These are phyloP conservation scores for Engraulis encrasicolus DNA, from an alignment of 2,113 vertebrate genomes.

Conservation along the genomic window DNA sequence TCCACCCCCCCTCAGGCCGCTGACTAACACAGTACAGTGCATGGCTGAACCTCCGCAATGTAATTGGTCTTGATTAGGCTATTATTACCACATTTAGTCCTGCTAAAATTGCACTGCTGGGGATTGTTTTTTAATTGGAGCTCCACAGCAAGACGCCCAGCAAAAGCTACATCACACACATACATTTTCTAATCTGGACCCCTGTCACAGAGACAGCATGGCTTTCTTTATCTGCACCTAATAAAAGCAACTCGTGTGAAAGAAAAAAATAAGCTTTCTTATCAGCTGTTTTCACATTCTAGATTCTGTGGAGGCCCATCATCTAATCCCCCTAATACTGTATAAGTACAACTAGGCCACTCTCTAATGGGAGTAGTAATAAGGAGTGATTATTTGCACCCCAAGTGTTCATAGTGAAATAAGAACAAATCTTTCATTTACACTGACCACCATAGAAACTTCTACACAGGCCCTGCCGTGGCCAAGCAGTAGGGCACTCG, in stretches of 20 bases:
- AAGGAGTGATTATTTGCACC: too few relatives aligned
- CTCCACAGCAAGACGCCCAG: neutral
- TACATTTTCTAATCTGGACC: neutral
- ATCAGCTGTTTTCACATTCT: neutral
- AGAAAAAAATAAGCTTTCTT: neutral
- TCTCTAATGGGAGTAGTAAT: too few relatives aligned
- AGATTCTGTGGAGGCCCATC: neutral
- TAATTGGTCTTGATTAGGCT: constrained; percentile 74
- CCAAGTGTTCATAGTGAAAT: too few relatives aligned
- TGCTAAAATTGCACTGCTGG: constrained; percentile 62
- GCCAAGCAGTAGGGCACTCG: too few relatives aligned
- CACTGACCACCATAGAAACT: too few relatives aligned
- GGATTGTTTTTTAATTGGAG: neutral
- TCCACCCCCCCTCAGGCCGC: too few relatives aligned
- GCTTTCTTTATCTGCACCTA: neutral
- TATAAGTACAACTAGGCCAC: too few relatives aligned
- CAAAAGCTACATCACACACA: neutral
- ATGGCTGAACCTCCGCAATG: constrained; percentile 15
- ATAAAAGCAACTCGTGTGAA: neutral
- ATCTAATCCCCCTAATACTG: neutral
- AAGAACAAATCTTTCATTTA: too few relatives aligned
- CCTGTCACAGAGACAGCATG: neutral
- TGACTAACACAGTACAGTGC: neutral
- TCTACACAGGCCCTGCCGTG: too few relatives aligned
- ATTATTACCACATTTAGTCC: constrained; percentile 69